Evolutionary conservation across 2,113 vertebrate species (phyloP).

Genomic region (Steatornis caripensis): DNA sequence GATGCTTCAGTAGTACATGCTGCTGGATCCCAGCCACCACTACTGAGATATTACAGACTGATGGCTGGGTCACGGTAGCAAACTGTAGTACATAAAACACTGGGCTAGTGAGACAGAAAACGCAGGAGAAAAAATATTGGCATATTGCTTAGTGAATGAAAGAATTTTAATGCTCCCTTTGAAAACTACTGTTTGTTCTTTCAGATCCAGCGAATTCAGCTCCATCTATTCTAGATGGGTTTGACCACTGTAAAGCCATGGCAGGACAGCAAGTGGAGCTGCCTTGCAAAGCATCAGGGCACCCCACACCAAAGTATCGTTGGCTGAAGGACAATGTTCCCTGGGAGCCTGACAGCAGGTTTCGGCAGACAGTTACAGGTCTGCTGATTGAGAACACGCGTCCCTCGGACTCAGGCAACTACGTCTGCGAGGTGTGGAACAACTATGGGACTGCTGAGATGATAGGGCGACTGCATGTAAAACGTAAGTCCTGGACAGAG

Average conservation of each 20-base stretch:
- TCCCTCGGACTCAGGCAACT: conserved; percentile 89
- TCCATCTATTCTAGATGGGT: conserved; percentile 94
- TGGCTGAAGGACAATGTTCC: conserved; percentile 98
- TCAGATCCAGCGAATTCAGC: conserved; percentile 94
- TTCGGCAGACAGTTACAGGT: conserved; percentile 88
- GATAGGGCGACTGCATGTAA: conserved; percentile 88
- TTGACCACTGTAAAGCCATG: conserved; percentile 93
- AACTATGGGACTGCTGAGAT: conserved; percentile 94
- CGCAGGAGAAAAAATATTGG: not conserved
- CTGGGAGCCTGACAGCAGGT: conserved; percentile 91
- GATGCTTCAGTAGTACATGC: not conserved
- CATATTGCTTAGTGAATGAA: not conserved
- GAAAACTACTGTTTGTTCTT: not conserved
- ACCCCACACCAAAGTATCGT: conserved; percentile 92
- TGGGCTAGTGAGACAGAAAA: not conserved
- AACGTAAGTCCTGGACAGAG: conserved; percentile 81
- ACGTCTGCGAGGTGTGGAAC: conserved; percentile 98
- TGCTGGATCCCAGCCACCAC: not conserved
- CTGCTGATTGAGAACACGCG: conserved; percentile 88
- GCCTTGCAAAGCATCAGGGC: conserved; percentile 95
- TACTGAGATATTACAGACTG: not conserved
- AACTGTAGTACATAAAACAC: not conserved
- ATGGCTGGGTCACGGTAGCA: not conserved
- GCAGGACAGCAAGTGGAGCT: conserved; percentile 91
- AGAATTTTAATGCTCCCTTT: not conserved